Evolutionary conservation across 2,797 vertebrate genomes (phyloP).

Genomic region (Lepus oiostolus): DNA sequence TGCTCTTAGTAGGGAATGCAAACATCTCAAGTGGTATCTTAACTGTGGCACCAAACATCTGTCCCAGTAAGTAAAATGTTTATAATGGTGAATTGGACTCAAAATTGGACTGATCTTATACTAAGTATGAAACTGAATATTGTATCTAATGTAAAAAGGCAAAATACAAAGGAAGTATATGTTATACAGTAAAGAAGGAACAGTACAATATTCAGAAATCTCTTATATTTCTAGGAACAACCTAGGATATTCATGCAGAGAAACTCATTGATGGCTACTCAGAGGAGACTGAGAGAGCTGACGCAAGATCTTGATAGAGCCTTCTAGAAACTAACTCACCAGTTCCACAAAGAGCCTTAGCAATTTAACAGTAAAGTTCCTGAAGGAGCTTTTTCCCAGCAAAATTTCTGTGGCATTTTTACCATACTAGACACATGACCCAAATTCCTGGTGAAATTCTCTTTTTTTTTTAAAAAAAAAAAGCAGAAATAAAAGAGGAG

Average conservation of each 20-base stretch:
- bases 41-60: no score
- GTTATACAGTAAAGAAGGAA: neutral
- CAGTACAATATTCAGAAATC: neutral
- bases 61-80: neutral
- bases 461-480: neutral
- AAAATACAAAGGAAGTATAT: neutral
- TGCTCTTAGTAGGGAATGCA: no score
- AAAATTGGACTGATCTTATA: neutral
- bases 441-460: neutral
- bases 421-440: constrained; percentile 52
- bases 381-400: neutral
- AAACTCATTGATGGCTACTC: neutral
- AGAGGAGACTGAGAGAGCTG: neutral
- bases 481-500: constrained; percentile 65
- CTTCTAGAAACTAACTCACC: neutral
- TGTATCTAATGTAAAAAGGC: neutral
- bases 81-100: neutral
- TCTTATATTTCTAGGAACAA: neutral
- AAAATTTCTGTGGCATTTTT: constrained; percentile 43
- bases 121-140: neutral
- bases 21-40: no score
- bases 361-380: neutral
- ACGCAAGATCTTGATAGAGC: neutral
- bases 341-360: neutral
- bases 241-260: neutral